Conservation (phyloP, 1,140 invertebrate genomes). For the Stegodyphus mimosarum region DNA sequence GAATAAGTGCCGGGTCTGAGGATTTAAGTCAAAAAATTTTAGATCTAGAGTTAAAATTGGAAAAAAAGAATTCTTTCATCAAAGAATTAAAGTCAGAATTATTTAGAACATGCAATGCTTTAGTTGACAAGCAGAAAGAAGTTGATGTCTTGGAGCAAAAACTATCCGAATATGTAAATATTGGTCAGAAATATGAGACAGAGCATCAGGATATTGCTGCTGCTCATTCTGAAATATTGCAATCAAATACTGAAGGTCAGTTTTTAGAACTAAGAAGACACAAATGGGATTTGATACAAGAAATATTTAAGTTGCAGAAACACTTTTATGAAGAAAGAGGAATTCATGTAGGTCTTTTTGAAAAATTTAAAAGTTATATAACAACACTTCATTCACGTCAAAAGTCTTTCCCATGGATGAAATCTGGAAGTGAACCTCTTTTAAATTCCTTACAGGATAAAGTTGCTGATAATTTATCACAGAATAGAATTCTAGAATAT, state of each 20-base stretch:
- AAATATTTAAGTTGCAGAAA: conserved; percentile 22
- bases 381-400: conserved; percentile 18
- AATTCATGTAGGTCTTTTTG: conserved; percentile 22
- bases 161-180: background rate
- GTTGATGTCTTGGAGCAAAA: background rate
- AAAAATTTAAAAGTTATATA: conserved; percentile 35
- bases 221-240: background rate
- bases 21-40: background rate
- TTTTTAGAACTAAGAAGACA: conserved; percentile 22
- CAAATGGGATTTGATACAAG: conserved; percentile 32
- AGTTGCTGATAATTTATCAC: background rate
- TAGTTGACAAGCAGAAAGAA: conserved; percentile 36
- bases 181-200: background rate
- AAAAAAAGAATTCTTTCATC: conserved; percentile 30
- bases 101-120: conserved; percentile 20
- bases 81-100: conserved; percentile 44
- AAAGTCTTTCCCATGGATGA: background rate
- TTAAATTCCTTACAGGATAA: background rate
- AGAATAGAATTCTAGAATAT: conserved; percentile 12
- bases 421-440: conserved; percentile 38
- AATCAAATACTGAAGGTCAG: background rate
- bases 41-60: conserved; percentile 31
- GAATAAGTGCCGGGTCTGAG: background rate
- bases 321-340: conserved; percentile 34
- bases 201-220: background rate